These are phyloP conservation scores for Melanophora roralis DNA, from an alignment of 2,888 invertebrate species.

Conservation along the genomic window DNA sequence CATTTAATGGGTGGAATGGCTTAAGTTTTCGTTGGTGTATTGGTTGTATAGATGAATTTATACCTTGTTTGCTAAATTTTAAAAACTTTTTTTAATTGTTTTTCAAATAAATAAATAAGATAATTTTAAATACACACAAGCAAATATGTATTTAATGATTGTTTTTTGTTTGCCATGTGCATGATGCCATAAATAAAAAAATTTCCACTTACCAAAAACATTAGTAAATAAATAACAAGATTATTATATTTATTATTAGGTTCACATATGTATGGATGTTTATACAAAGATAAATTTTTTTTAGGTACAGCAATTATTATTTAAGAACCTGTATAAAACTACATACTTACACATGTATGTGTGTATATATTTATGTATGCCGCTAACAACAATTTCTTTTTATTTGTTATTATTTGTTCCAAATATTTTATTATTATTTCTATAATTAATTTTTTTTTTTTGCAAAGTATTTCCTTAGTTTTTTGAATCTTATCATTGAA, in stretches of 20 bases:
- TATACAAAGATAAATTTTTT: too few relatives aligned
- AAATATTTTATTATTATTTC: not conserved
- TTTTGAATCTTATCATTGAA: not conserved
- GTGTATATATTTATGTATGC: not conserved
- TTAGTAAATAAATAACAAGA: not conserved
- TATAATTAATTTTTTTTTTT: not conserved
- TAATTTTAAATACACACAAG: not conserved
- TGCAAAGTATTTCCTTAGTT: not conserved
- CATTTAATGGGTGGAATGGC: not conserved
- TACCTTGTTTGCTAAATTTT: not conserved
- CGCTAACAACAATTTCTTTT: not conserved
- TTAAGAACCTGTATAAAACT: too few relatives aligned
- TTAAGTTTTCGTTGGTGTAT: not conserved
- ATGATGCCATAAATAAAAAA: constrained; percentile 16
- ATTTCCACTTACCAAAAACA: not conserved
- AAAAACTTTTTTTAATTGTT: constrained; percentile 5
- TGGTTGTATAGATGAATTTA: not conserved
- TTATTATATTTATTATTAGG: too few relatives aligned
- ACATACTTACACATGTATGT: too few relatives aligned
- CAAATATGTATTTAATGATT: not conserved
- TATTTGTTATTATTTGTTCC: not conserved
- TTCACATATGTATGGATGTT: too few relatives aligned
- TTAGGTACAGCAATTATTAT: too few relatives aligned
- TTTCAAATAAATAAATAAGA: constrained; percentile 17
- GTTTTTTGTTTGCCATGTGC: not conserved